Conservation (phyloP, 53 echinoderm and acorn worm genomes). For the Echinarachnius parma region DNA sequence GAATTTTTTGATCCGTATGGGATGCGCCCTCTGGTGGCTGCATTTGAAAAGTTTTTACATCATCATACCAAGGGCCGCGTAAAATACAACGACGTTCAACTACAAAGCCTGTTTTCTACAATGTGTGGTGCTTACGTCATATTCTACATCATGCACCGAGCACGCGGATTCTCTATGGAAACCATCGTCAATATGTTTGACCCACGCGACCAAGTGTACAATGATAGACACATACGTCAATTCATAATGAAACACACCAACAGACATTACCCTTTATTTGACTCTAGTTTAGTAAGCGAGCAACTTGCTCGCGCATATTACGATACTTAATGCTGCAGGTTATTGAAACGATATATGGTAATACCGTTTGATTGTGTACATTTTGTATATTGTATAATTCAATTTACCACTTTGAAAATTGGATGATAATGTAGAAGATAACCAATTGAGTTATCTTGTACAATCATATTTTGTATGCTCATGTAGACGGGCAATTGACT, state of each 20-base stretch:
- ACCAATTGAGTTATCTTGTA: too few species aligned
- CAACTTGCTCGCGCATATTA: constrained; percentile 9
- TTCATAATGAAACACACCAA: constrained; percentile 1
- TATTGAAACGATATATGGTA: too few species aligned
- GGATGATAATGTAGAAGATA: too few species aligned
- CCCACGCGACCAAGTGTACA: not conserved
- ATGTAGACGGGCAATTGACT: too few species aligned
- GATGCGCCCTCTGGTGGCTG: not conserved
- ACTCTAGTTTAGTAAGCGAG: not conserved
- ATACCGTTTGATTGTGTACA: too few species aligned
- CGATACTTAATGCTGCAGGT: too few species aligned
- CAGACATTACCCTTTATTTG: not conserved
- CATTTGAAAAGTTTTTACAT: not conserved
- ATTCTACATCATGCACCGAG: not conserved
- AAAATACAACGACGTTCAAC: not conserved
- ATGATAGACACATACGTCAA: not conserved
- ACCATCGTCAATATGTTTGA: constrained; percentile 13
- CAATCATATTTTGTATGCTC: too few species aligned
- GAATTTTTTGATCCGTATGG: too few species aligned
- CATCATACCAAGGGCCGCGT: constrained; percentile 2
- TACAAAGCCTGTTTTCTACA: not conserved
- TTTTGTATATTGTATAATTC: too few species aligned
- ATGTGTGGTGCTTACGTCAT: not conserved
- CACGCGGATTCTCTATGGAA: not conserved
- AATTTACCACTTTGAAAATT: too few species aligned